Conservation (phyloP, 1,140 invertebrate genomes). For the Eupristina koningsbergeri region DNA sequence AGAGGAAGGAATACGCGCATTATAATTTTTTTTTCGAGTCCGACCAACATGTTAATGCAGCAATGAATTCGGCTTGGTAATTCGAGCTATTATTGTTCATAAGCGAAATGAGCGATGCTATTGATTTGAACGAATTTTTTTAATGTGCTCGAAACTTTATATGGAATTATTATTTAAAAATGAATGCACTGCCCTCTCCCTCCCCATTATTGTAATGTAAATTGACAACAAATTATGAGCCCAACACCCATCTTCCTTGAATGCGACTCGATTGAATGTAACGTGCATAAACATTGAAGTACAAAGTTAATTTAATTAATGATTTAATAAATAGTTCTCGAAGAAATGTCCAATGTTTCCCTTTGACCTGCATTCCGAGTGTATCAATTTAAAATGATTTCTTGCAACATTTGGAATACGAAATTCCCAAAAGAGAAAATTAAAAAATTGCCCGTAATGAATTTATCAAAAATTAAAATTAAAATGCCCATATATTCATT, state of each 20-base stretch:
- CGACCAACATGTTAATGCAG: not conserved
- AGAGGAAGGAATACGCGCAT: not conserved
- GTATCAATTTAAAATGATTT: not conserved
- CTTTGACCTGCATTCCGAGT: not conserved
- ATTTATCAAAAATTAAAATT: not conserved
- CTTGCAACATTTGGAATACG: not conserved
- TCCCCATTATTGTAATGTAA: not conserved
- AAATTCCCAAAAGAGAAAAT: not conserved
- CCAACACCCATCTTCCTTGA: not conserved
- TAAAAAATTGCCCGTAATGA: not conserved
- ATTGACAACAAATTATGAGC: not conserved
- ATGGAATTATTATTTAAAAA: not conserved
- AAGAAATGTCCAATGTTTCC: not conserved
- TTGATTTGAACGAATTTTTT: constrained; percentile 8
- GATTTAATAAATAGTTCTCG: not conserved
- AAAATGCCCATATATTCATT: not conserved
- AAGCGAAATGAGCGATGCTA: not conserved
- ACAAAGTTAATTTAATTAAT: not conserved
- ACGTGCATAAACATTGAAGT: not conserved
- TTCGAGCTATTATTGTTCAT: constrained; percentile 15
- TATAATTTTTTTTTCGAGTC: not conserved
- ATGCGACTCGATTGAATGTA: not conserved
- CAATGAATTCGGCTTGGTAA: not conserved
- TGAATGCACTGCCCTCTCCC: not conserved
- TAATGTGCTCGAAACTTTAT: not conserved